Base-by-base conservation (phyloP, 2,113 vertebrate species). In the Colistium nudipinnis region DNA sequence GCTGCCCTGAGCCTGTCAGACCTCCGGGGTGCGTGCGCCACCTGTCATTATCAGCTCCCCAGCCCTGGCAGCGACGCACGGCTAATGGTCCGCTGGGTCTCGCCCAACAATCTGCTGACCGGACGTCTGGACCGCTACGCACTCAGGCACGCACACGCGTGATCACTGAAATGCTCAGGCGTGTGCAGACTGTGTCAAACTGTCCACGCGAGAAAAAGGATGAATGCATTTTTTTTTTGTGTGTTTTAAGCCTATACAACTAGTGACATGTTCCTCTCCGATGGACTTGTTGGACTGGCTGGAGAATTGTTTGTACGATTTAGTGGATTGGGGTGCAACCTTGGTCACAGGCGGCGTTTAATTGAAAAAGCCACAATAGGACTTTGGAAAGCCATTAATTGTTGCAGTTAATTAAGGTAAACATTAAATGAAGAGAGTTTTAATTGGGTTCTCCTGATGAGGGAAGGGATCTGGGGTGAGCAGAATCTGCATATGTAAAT, bases 361-460 rank as follows among this genome's bases (percentile, higher is more conserved):
- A 89, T 89, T 90, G 85, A 90, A 91, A 88, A 86, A 74, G 74
- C 54, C 72, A 88, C 88, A 90, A 88, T 68, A 86, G 84, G 87
- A 90, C 86, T 81, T 86, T 65, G 83, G 62, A 88, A 88, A 90
- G 85, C 82, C 68, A 86, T 90, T 90, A 90, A 89, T 90, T 89
- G 88, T 90, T 85, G 62, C 65, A 33, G 79, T 90, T 91, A 90
- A 91, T 91, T 91, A 91, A 91, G 75, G 88, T 91, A 91, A 91
- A 91, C 89, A 91, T 84, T 89, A 90, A 90, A 90, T 89, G 75
- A 89, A 80, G 87, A 85, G 80, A 90, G 70, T 87, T 90, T 91
- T 90, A 91, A 90, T 91, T 90, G 89, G 88, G 84, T 90, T 90
- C 87, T 85, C 79, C 74, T 90, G 89, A 91, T 91, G 90, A 91